Conservation (phyloP, 2,113 vertebrate genomes). For the Rhagologus leucostigma region DNA sequence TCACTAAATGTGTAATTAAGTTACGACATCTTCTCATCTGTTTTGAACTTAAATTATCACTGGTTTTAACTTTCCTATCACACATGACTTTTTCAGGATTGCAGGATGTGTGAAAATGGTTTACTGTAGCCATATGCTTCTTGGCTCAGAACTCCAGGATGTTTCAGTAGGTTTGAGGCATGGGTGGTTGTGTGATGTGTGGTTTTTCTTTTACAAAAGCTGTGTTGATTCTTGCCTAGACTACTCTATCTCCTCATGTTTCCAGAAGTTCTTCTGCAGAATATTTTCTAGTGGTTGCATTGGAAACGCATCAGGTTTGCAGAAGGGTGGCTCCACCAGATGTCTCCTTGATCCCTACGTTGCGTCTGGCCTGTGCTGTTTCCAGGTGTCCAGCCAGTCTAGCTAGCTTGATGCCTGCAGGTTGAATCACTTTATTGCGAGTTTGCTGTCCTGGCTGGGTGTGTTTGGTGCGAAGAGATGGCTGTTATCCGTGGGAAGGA, state of each 20-base stretch:
- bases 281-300: neutral
- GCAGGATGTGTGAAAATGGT: neutral
- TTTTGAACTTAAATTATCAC: neutral
- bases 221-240: neutral
- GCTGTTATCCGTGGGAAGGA: neutral
- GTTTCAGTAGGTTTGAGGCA: conserved; percentile 4
- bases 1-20: neutral
- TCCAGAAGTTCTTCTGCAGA: neutral
- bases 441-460: neutral
- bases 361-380: neutral
- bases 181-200: neutral
- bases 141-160: neutral
- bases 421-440: neutral
- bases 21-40: neutral
- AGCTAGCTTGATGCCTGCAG: accelerated
- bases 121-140: conserved; percentile 33
- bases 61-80: neutral
- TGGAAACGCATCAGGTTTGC: neutral
- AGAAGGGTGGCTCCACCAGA: neutral
- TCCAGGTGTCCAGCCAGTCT: neutral
- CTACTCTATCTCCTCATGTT: neutral
- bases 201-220: neutral
- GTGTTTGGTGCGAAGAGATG: accelerated
- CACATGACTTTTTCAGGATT: neutral
- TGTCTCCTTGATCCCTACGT: neutral